phyloP scores from a whole-genome alignment of 2,797 vertebrate genomes.

The Chelon labrosus region DNA sequence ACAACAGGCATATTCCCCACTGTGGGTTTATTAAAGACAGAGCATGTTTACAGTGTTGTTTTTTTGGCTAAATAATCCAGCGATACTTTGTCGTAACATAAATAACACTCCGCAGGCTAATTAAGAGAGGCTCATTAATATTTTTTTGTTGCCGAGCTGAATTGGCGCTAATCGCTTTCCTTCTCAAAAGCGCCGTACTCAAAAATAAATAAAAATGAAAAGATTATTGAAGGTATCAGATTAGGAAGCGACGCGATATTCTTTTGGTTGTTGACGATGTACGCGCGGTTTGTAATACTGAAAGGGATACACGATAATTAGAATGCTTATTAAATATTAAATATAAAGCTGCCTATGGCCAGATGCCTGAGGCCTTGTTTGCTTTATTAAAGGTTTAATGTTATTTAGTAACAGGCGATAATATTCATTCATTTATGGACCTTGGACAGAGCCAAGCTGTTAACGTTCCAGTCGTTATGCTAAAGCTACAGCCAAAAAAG shows the following conservation, averaged over 20 bases:
- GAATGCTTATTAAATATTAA: conserved; percentile 27
- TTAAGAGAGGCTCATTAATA: conserved; percentile 39
- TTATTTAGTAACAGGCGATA: not conserved
- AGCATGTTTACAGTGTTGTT: conserved; percentile 35
- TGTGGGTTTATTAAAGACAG: conserved; percentile 48
- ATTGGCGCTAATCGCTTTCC: conserved; percentile 31
- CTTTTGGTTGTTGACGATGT: not conserved
- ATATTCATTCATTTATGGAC: too few species aligned
- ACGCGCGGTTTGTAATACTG: conserved; percentile 6
- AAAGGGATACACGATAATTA: conserved; percentile 1
- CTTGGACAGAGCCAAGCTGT: too few species aligned
- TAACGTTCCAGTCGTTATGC: too few species aligned
- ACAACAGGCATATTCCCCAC: conserved; percentile 38
- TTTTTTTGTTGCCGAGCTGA: conserved; percentile 33
- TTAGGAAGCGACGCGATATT: not conserved
- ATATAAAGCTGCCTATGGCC: conserved; percentile 16
- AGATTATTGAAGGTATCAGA: conserved; percentile 31
- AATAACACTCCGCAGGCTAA: conserved; percentile 29
- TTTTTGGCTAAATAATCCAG: conserved; percentile 36
- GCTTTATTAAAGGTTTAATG: conserved; percentile 6
- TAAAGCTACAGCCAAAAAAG: too few species aligned
- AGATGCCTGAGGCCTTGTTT: conserved; percentile 17
- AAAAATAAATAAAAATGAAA: not conserved
- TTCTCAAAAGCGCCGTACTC: conserved; percentile 26
- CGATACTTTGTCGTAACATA: conserved; percentile 35